These are phyloP conservation scores for Pristionchus pacificus DNA, from an alignment of 1,140 invertebrate genomes.

Conservation along the genomic window DNA sequence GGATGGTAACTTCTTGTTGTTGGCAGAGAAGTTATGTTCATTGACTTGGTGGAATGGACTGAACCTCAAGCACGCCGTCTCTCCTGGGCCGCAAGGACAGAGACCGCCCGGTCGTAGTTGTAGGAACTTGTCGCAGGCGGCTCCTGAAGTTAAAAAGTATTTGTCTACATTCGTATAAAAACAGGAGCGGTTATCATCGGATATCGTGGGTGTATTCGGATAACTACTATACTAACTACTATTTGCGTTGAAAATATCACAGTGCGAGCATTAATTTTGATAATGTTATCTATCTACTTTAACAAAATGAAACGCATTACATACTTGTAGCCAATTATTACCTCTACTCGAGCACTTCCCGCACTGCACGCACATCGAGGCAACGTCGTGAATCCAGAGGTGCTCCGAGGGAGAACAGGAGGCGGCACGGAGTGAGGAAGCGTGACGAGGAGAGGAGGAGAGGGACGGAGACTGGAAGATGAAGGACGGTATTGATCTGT, in stretches of 20 bases:
- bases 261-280: too few species aligned
- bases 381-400: constrained; percentile 47
- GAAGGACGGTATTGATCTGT: background rate
- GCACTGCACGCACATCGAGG: constrained; percentile 46
- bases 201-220: too few species aligned
- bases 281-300: too few species aligned
- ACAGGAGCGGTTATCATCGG: too few species aligned
- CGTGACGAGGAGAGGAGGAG: constrained; percentile 22
- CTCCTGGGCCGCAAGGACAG: constrained; percentile 77
- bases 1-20: too few species aligned
- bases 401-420: constrained; percentile 28
- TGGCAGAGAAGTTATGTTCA: constrained; percentile 1
- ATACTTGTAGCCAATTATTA: constrained; percentile 23
- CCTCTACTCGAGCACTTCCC: constrained; percentile 47
- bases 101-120: background rate
- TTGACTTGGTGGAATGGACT: too few species aligned
- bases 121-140: constrained; percentile 69
- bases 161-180: too few species aligned
- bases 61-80: constrained; percentile 76
- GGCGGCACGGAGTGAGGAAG: background rate
- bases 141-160: constrained; percentile 31
- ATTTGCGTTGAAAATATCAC: too few species aligned
- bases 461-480: constrained; percentile 1
- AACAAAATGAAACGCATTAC: too few species aligned
- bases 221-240: too few species aligned